Conservation (phyloP, 1,140 invertebrate species). For the Monomorium pharaonis region DNA sequence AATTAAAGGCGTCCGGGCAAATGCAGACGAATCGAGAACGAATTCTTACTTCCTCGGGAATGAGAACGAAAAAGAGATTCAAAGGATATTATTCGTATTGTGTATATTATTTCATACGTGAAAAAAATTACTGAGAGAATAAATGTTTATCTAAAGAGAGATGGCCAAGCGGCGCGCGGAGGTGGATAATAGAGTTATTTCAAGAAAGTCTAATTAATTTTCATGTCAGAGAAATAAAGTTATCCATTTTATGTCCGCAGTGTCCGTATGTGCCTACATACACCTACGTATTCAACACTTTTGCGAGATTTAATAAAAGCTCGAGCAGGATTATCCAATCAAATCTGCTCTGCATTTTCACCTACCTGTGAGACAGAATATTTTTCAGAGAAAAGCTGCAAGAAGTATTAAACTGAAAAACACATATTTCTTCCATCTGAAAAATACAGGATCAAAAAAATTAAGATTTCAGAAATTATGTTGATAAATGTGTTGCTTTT, state of each 20-base stretch:
- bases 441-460: neutral
- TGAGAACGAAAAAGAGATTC: neutral
- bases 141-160: conserved; percentile 16
- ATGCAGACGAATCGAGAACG: conserved; percentile 23
- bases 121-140: neutral
- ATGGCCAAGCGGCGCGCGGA: too few relatives aligned
- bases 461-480: neutral
- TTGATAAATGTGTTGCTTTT: neutral
- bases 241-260: conserved; percentile 19
- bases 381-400: conserved; percentile 1
- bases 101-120: conserved; percentile 3
- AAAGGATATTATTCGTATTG: neutral
- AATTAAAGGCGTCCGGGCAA: conserved; percentile 76
- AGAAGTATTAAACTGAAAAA: neutral
- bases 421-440: neutral
- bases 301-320: conserved; percentile 36
- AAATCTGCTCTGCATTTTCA: conserved; percentile 12
- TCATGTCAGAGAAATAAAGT: conserved; percentile 28
- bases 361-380: neutral
- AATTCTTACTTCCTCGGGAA: conserved; percentile 1
- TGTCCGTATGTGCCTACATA: neutral
- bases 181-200: conserved; percentile 12
- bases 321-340: conserved; percentile 6
- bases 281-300: conserved; percentile 21
- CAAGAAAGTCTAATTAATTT: conserved; percentile 34